These are phyloP conservation scores for Conus betulinus DNA, from an alignment of 1,140 invertebrate species.

Conservation along the genomic window DNA sequence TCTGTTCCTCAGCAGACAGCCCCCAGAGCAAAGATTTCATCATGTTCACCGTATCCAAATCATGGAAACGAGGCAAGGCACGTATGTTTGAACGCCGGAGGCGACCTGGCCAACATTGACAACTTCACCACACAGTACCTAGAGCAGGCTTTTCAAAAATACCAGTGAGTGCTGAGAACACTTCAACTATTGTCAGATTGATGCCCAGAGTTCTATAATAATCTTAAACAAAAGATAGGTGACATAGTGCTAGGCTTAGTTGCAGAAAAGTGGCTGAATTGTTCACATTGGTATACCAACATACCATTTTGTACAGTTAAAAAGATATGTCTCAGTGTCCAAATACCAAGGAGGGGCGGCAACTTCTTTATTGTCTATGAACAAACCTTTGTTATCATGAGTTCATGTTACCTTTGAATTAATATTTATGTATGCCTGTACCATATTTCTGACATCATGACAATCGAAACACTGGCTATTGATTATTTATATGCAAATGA, in stretches of 20 bases:
- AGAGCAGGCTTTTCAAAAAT: neutral
- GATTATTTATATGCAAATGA: neutral
- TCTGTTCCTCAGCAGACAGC: neutral
- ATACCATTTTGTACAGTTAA: neutral
- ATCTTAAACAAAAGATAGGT: no score
- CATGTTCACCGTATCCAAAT: neutral
- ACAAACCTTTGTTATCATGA: neutral
- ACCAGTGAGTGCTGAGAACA: neutral
- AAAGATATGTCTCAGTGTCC: neutral
- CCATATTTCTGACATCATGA: neutral
- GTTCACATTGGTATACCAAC: neutral
- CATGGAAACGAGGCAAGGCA: neutral
- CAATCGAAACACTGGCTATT: neutral
- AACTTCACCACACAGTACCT: neutral
- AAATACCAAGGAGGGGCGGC: neutral
- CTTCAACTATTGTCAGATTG: no score
- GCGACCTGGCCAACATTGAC: neutral
- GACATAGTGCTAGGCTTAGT: neutral
- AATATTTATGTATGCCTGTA: neutral
- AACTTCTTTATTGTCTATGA: no score
- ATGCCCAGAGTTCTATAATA: no score
- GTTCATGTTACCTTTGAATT: neutral
- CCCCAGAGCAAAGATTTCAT: neutral
- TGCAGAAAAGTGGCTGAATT: neutral
- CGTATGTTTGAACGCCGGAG: neutral